Evolutionary conservation across 2,797 vertebrate genomes (phyloP), one percentile per base, ranked within the genome.

Genomic region (Xenops minutus): DNA sequence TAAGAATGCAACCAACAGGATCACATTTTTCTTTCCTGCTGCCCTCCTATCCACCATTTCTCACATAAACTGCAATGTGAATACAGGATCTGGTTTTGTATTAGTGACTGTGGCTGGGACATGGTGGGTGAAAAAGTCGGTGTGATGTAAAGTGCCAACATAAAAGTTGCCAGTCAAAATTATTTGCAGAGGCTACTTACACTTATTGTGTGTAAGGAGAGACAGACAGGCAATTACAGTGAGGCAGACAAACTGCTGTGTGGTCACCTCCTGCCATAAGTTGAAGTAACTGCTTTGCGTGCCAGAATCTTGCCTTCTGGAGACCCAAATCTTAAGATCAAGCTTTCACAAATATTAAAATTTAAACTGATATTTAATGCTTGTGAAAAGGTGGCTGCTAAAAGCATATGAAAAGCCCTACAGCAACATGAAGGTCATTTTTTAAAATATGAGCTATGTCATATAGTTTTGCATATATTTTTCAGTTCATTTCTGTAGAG

Each of bases 291-390:
- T 92, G 76, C 32, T 69, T 88, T 44, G 21, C 3, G 1, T 90
- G 83, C 69, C 90, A 78, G 63, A 52, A 49, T 62, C 75, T 76
- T 92, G 49, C 82, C 71, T 63, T 56, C 12, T 54, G 63, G 68
- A 73, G 44, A 90, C 26, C 16, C 19, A 55, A 49, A 49, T 55
- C 43, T 79, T 79, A 81, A 86, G 80, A 90, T 90, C 66, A 76
- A 67, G 67, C 67, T 86, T 92, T 95, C 80, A 92, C 37, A 82
- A 61, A 69, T 90, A 86, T 61, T 90, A 82, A 85, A 77, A 73
- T 67, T 86, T 82, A 82, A 84, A 63, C 56, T 82, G 48, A 88
- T 85, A 41, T 69, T 90, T 81, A 77, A 58, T 86, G 52, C 24
- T 93, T 88, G 32, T 91, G 85, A 86, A 92, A 91, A 92, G 37